Percentiles rank a stretch among this genome's conserved stretches.
Evolutionary conservation across 2,797 vertebrate species (phyloP).

Genomic region (Denticeps clupeoides): DNA sequence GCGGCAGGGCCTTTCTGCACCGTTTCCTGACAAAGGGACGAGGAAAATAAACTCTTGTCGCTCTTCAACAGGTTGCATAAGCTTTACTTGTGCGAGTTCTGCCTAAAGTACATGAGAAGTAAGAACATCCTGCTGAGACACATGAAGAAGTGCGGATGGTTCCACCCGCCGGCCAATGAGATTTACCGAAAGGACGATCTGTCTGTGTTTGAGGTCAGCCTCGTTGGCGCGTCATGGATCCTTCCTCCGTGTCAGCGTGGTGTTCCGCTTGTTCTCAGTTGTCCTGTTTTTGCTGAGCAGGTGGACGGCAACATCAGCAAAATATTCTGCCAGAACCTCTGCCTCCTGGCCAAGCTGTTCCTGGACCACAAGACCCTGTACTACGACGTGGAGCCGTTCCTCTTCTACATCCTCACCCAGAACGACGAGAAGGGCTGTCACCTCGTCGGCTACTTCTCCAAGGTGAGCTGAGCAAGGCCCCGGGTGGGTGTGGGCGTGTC

Average conservation of each 20-base stretch:
- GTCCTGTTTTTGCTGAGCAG: slow-evolving; percentile 52
- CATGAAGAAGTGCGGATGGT: slow-evolving; percentile 96
- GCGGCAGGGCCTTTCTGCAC: neutral
- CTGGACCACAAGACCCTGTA: slow-evolving; percentile 99
- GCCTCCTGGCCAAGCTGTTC: slow-evolving; percentile 98
- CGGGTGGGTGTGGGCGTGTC: neutral
- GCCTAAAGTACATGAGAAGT: slow-evolving; percentile 99
- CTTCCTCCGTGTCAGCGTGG: too few species aligned
- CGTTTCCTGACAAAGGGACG: too few species aligned
- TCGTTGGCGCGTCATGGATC: neutral
- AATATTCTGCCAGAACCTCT: slow-evolving; percentile 99
- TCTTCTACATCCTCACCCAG: slow-evolving; percentile 98
- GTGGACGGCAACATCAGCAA: slow-evolving; percentile 99
- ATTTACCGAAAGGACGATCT: slow-evolving; percentile 95
- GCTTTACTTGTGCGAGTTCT: slow-evolving; percentile 99
- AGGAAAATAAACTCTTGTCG: too few species aligned
- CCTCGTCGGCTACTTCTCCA: slow-evolving; percentile 98
- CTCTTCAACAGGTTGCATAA: slow-evolving; percentile 95
- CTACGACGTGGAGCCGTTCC: slow-evolving; percentile 98
- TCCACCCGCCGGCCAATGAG: slow-evolving; percentile 96
- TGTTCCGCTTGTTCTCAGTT: slow-evolving; percentile 4
- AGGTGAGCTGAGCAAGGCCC: slow-evolving; percentile 58
- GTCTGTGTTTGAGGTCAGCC: slow-evolving; percentile 95
- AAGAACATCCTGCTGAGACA: slow-evolving; percentile 96
- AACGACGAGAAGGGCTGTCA: slow-evolving; percentile 98